Evolutionary conservation across 1,140 invertebrate species (phyloP), one percentile per base, ranked within the genome.

Genomic region (Drosophila mojavensis): DNA sequence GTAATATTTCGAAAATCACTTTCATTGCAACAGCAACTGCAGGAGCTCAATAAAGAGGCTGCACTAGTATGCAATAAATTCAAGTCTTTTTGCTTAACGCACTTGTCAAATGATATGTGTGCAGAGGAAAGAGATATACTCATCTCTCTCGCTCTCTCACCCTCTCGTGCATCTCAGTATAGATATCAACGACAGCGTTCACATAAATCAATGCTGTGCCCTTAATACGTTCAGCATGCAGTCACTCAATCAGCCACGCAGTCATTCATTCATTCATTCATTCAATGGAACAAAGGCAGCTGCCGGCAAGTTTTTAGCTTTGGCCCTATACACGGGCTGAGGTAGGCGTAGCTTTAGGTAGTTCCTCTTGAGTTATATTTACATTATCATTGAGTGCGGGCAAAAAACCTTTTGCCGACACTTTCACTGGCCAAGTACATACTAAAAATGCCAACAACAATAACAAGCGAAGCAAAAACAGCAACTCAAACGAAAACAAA

Each of bases 191-290:
- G 28, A 51, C 30, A 54, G 15, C 39, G 15, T 5, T 64, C 83
- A 55, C 82, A 86, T 86, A 86, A 86, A 88, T 86, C 82, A 86
- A 83, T 88, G 83, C 65, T 66, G 51, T 81, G 70, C 82, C 82
- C 82, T 74, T 83, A 76, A 81, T 86, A 73, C 75, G 26, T 3
- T 15, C 26, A 15, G 13, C 61, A 61, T 36, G 28, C 28, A 51
- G 36, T 61, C 55, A 39, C 20, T 5, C 30, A 53, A 54, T 55
- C 47, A 47, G 13, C 41, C 75, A 75, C 61, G 71, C 79, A 75
- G 64, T 71, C 64, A 77, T 59, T 66, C 61, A 50, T 3, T 65
- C 62, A 54, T 6, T 72, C 48, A 41, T 65, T 65, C 64, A 55
- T 13, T 61, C 28, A 36, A n/a, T 53, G 51, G 39, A 76, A 81